A percentile compares a stretch with the other conserved stretches of the same genome.
phyloP scores from a whole-genome alignment of 2,888 invertebrate species.

The Agriopis leucophaearia region DNA sequence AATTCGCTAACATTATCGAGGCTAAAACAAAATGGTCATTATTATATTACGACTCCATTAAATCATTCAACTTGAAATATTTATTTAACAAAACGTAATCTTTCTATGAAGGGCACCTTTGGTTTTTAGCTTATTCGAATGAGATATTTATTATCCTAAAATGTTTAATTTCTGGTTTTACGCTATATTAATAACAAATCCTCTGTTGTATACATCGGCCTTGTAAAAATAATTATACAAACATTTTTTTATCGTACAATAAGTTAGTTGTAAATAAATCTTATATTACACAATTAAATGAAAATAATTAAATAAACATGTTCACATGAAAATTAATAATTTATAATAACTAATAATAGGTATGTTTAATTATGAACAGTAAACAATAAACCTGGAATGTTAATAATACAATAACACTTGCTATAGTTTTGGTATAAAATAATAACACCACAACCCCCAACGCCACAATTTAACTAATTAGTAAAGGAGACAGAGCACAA shows the following conservation, averaged over 20 bases:
- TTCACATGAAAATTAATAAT: slow-evolving; percentile 72
- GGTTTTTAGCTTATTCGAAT: slow-evolving; percentile 92
- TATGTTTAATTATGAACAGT: slow-evolving; percentile 70
- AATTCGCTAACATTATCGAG: slow-evolving; percentile 83
- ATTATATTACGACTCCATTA: slow-evolving; percentile 83
- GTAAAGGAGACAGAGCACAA: slow-evolving; percentile 67
- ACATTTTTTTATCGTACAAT: slow-evolving; percentile 68
- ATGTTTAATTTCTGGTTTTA: slow-evolving; percentile 84
- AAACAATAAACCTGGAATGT: slow-evolving; percentile 84
- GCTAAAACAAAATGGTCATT: slow-evolving; percentile 83
- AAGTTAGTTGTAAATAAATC: slow-evolving; percentile 85
- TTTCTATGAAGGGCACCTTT: slow-evolving; percentile 93
- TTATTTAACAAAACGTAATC: slow-evolving; percentile 85
- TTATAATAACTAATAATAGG: slow-evolving; percentile 71
- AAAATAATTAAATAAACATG: slow-evolving; percentile 79
- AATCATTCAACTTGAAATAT: slow-evolving; percentile 85
- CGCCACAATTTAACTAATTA: slow-evolving; percentile 60
- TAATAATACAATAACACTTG: slow-evolving; percentile 80
- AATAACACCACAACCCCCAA: slow-evolving; percentile 74
- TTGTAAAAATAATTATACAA: slow-evolving; percentile 80
- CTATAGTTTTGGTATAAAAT: slow-evolving; percentile 81
- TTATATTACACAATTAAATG: slow-evolving; percentile 80
- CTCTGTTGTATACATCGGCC: slow-evolving; percentile 78
- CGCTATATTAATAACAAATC: slow-evolving; percentile 82
- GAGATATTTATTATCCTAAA: slow-evolving; percentile 84